phyloP scores from a whole-genome alignment of 2,797 vertebrate genomes.

The Galaxias olidus region DNA sequence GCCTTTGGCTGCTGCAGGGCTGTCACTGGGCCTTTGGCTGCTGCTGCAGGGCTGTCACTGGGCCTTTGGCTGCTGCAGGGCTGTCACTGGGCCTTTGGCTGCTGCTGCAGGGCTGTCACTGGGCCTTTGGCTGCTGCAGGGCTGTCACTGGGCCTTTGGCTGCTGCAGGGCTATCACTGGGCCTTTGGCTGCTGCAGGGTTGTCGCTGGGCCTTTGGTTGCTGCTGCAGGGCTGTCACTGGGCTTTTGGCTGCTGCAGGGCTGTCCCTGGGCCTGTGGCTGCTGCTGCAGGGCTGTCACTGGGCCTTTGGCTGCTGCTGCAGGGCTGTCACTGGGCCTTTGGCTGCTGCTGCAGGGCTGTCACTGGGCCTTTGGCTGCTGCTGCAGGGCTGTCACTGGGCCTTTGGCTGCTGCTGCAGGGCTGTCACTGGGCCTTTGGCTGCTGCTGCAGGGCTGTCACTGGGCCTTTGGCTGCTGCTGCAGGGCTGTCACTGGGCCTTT shows the following conservation, averaged over 20 bases:
- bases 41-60: constrained; percentile 34
- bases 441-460: constrained; percentile 52
- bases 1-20: constrained; percentile 32
- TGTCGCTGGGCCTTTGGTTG: constrained; percentile 54
- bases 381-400: constrained; percentile 59
- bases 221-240: constrained; percentile 34
- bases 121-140: constrained; percentile 23
- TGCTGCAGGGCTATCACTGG: constrained; percentile 32
- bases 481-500: constrained; percentile 22
- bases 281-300: constrained; percentile 33
- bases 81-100: constrained; percentile 56
- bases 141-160: constrained; percentile 57
- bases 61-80: constrained; percentile 26
- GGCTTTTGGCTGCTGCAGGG: constrained; percentile 25
- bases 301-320: constrained; percentile 7
- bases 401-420: constrained; percentile 43
- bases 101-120: constrained; percentile 33
- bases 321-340: constrained; percentile 60
- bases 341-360: constrained; percentile 32
- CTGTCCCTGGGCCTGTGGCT: constrained; percentile 56
- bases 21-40: constrained; percentile 54
- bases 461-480: constrained; percentile 48
- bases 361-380: constrained; percentile 14
- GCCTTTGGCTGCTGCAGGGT: constrained; percentile 31
- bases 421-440: constrained; percentile 14